A percentile compares a stretch with the other conserved stretches of the same genome.
phyloP scores from a whole-genome alignment of 2,113 vertebrate genomes.

The Mola mola region DNA sequence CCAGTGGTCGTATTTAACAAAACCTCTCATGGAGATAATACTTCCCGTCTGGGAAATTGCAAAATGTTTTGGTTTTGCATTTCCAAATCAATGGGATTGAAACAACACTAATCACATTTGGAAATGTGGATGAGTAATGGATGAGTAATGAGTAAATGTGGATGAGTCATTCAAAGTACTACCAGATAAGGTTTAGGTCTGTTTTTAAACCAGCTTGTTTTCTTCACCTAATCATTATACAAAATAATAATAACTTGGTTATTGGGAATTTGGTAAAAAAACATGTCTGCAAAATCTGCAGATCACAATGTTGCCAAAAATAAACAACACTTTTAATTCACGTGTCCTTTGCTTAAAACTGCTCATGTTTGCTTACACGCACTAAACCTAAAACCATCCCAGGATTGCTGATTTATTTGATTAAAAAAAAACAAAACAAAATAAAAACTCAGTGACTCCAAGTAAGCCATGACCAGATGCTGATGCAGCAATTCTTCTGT shows the following conservation, averaged over 20 bases:
- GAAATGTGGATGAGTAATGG: not conserved
- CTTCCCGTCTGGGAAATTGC: not conserved
- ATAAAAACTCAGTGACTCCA: not conserved
- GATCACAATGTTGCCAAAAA: constrained; percentile 1
- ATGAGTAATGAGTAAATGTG: no score
- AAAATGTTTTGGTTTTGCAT: not conserved
- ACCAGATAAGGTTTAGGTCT: not conserved
- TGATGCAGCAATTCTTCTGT: constrained; percentile 51
- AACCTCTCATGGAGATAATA: not conserved
- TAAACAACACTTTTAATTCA: constrained; percentile 19
- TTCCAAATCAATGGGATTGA: not conserved
- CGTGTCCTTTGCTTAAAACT: constrained; percentile 19
- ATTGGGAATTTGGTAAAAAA: no score
- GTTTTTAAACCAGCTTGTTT: not conserved
- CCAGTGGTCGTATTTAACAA: not conserved
- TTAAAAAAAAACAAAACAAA: not conserved
- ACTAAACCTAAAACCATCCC: constrained; percentile 37
- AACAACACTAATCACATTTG: not conserved
- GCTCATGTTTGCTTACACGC: constrained; percentile 52
- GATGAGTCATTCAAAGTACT: not conserved
- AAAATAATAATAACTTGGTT: no score
- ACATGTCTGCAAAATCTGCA: not conserved
- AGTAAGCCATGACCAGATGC: constrained; percentile 32
- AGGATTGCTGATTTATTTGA: constrained; percentile 5
- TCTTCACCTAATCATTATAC: no score